phyloP scores from a whole-genome alignment of 2,888 invertebrate species.

The Andrena marginata region DNA sequence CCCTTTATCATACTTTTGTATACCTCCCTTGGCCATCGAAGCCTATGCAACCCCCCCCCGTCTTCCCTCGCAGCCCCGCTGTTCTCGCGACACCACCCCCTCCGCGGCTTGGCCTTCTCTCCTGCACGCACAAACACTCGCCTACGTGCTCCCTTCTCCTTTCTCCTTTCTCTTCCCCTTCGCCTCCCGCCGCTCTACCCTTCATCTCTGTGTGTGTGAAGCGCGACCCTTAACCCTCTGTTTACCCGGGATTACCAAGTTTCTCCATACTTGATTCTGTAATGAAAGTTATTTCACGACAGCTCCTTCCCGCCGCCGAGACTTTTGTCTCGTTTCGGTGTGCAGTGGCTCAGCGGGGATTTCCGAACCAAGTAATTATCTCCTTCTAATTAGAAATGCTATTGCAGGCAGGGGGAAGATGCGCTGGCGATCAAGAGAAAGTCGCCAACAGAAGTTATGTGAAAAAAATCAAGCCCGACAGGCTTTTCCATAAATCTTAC shows the following conservation, averaged over 20 bases:
- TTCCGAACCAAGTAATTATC: constrained; percentile 42
- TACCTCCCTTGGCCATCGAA: constrained; percentile 68
- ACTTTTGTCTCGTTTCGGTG: constrained; percentile 12
- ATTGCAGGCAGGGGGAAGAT: background rate
- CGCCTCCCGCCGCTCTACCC: background rate
- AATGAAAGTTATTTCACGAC: constrained; percentile 62
- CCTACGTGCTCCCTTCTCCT: constrained; percentile 15
- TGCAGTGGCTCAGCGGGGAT: background rate
- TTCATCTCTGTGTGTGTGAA: constrained; percentile 4
- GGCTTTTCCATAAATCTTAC: constrained; percentile 59
- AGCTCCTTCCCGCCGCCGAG: constrained; percentile 17
- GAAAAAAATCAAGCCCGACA: constrained; percentile 61
- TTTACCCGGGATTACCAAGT: constrained; percentile 65
- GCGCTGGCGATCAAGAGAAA: constrained; percentile 27
- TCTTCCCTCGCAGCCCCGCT: constrained; percentile 44
- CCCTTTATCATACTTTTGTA: constrained; percentile 71
- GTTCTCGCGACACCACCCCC: constrained; percentile 52
- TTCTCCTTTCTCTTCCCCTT: constrained; percentile 7
- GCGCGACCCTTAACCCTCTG: constrained; percentile 63
- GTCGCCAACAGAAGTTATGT: constrained; percentile 44
- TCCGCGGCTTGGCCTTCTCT: constrained; percentile 16
- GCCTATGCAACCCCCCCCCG: constrained; percentile 61
- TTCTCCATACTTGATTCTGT: constrained; percentile 62
- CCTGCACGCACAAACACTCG: constrained; percentile 41
- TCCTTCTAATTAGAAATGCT: constrained; percentile 47